Percentiles rank a stretch among this genome's conserved stretches.
These are phyloP conservation scores for Parochlus steinenii DNA, from an alignment of 2,888 invertebrate species.

Conservation along the genomic window DNA sequence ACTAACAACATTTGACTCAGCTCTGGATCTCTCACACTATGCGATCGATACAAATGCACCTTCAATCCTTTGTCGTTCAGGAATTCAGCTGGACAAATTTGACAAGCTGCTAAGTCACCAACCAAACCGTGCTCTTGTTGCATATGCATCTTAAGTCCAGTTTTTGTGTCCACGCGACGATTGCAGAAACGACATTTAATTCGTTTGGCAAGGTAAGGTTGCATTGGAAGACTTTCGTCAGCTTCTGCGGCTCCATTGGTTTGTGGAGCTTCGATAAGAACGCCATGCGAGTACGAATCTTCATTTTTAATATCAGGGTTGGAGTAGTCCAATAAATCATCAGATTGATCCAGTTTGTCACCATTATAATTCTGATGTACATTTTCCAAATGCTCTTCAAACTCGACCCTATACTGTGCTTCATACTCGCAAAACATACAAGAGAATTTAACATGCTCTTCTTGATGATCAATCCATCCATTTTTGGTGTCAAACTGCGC, in stretches of 20 bases:
- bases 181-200: slow-evolving; percentile 25
- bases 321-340: background rate
- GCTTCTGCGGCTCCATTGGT: background rate
- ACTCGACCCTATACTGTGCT: slow-evolving; percentile 14
- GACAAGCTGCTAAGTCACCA: slow-evolving; percentile 29
- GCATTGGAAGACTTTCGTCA: background rate
- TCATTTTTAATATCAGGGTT: background rate
- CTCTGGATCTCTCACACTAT: slow-evolving; percentile 15
- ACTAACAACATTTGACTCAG: slow-evolving; percentile 8
- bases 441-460: slow-evolving; percentile 16
- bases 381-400: slow-evolving; percentile 14
- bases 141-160: slow-evolving; percentile 30
- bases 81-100: slow-evolving; percentile 29
- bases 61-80: slow-evolving; percentile 31
- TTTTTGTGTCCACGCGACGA: slow-evolving; percentile 29
- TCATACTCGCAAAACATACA: slow-evolving; percentile 16
- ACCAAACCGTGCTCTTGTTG: slow-evolving; percentile 28
- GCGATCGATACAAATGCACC: slow-evolving; percentile 30
- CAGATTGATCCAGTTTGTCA: slow-evolving; percentile 8
- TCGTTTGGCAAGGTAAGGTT: slow-evolving; percentile 1
- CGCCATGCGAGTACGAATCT: background rate
- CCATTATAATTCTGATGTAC: slow-evolving; percentile 12
- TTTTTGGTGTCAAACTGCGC: slow-evolving; percentile 14
- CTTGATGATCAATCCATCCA: slow-evolving; percentile 16
- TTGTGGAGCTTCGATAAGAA: background rate